phyloP scores from a whole-genome alignment of 2,113 vertebrate genomes.

The Phasianus colchicus region DNA sequence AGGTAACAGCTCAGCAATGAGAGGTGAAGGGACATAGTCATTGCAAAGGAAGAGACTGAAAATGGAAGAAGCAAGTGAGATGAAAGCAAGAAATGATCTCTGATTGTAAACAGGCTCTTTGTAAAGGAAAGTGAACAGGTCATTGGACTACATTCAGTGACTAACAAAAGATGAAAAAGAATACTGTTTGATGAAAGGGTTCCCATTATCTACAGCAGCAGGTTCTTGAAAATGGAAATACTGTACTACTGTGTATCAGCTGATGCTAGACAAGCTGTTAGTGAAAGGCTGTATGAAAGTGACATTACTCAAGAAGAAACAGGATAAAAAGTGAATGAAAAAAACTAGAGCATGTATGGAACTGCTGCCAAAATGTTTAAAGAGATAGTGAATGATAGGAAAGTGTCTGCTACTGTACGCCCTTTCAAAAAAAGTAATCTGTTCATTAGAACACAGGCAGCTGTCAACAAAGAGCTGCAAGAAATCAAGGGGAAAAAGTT shows the following conservation, averaged over 20 bases:
- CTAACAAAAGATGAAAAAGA: constrained; percentile 32
- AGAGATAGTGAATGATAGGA: not conserved
- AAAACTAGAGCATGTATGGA: not conserved
- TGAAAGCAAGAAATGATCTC: constrained; percentile 15
- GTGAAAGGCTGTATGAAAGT: not conserved
- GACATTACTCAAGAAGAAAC: not conserved
- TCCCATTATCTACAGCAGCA: constrained; percentile 11
- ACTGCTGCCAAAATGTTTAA: not conserved
- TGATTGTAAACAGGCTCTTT: constrained; percentile 9
- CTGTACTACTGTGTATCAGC: not conserved
- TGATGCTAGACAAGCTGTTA: not conserved
- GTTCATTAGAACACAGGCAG: not conserved
- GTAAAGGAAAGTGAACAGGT: constrained; percentile 31
- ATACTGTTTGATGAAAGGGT: constrained; percentile 33
- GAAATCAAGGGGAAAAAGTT: not conserved
- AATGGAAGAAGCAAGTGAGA: not conserved
- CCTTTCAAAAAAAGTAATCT: not conserved
- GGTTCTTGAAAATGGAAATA: constrained; percentile 35
- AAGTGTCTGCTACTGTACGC: not conserved
- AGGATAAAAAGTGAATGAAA: not conserved
- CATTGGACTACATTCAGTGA: not conserved
- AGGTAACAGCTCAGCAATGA: not conserved
- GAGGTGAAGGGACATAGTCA: not conserved
- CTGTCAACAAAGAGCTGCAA: not conserved
- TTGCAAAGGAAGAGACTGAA: not conserved